Evolutionary conservation across 2,113 vertebrate species (phyloP).

Genomic region (Poeciliopsis retropinna): DNA sequence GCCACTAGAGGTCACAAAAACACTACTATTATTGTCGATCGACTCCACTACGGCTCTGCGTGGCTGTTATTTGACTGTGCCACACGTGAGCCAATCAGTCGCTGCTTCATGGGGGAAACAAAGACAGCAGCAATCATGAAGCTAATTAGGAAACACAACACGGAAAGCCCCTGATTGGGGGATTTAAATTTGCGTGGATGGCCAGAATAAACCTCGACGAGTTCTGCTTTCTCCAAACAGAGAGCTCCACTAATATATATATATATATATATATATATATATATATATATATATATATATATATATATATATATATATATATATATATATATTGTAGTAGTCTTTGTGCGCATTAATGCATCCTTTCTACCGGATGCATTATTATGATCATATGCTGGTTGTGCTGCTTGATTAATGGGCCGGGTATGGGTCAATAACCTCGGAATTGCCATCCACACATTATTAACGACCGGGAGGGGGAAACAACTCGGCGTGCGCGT

Average conservation of each 20-base stretch:
- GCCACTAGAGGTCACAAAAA: constrained; percentile 54
- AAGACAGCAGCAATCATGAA: constrained; percentile 4
- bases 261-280: constrained; percentile 32
- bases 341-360: constrained; percentile 38
- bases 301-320: no score
- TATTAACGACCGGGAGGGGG: constrained; percentile 67
- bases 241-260: background rate
- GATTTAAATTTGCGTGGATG: constrained; percentile 12
- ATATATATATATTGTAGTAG: no score
- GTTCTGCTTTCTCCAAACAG: background rate
- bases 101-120: constrained; percentile 16
- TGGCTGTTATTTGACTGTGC: background rate
- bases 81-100: constrained; percentile 9
- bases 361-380: constrained; percentile 47
- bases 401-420: constrained; percentile 72
- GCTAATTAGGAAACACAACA: constrained; percentile 9
- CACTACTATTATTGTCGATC: background rate
- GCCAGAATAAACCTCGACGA: background rate
- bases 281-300: no score
- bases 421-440: constrained; percentile 70
- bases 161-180: background rate
- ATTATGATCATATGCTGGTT: constrained; percentile 76
- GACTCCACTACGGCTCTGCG: no score
- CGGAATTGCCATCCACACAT: constrained; percentile 63
- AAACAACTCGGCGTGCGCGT: constrained; percentile 34